Conservation (phyloP, 2,797 vertebrate species). For the Hydrolagus colliei region DNA sequence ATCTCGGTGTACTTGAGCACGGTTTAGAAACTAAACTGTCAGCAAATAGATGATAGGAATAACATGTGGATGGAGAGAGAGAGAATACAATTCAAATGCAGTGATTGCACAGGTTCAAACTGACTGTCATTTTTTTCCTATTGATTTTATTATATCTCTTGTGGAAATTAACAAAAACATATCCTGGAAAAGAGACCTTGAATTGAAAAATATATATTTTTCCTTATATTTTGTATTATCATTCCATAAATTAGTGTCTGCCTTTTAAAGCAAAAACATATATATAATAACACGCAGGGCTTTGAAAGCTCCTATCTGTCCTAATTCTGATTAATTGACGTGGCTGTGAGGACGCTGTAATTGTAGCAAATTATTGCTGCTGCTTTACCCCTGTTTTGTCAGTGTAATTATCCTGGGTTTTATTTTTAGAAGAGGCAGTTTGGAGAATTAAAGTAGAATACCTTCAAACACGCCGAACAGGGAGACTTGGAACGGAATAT, state of each 20-base stretch:
- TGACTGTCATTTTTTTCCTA: background rate
- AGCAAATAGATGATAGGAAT: background rate
- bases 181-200: background rate
- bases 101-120: background rate
- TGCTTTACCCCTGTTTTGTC: slow-evolving; percentile 40
- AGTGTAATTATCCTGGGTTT: slow-evolving; percentile 16
- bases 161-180: background rate
- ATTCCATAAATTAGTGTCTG: background rate
- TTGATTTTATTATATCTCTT: background rate
- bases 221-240: background rate
- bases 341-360: slow-evolving; percentile 48
- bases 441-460: slow-evolving; percentile 3
- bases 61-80: background rate
- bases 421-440: slow-evolving; percentile 18
- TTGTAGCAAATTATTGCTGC: slow-evolving; percentile 47
- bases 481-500: background rate
- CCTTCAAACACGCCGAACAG: background rate
- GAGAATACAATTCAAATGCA: background rate
- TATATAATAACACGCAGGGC: background rate
- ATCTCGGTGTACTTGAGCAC: background rate
- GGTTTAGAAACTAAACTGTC: background rate
- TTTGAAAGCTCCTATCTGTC: background rate
- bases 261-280: background rate
- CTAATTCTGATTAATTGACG: slow-evolving; percentile 2
- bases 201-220: background rate